Base-by-base conservation (phyloP, 2,797 vertebrate genomes). In the Brachymystax lenok region DNA sequence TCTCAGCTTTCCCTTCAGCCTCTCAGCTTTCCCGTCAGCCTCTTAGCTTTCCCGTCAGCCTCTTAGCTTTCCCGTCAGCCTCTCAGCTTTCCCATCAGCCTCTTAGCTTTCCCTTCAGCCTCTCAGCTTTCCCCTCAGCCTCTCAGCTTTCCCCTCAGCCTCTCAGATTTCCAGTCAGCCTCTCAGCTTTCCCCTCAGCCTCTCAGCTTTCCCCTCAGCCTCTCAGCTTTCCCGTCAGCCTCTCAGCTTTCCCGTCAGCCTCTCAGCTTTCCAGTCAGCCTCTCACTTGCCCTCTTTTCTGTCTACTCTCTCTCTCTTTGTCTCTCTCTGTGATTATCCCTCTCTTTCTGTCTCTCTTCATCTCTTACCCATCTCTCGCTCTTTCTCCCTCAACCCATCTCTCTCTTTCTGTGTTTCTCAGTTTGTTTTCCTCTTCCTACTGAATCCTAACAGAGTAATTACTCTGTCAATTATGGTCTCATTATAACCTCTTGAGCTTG, bases 401-500 rank as follows among this genome's bases (percentile, higher is more conserved):
- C n/a, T 3, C 54, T 19, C 17, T 56, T 56, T 40, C 8, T 40
- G 40, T 35, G 66, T 14, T 17, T 35, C 17, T 35, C 10, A 17
- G 16, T 46, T 51, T 71, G 12, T 27, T 71, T 40, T 27, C 74
- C 59, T n/a, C n/a, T 69, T 17, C 33, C 19, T 69, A 16, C n/a
- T 70, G 30, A 16, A 56, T 56, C 27, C 51, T 5, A 30, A 17
- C 16, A 54, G 17, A 27, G 6, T 4, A 1, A 52, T 8, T 3
- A 54, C 12, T 17, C 1, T 56, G 28, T 8, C 30, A 51, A 52
- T 24, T 10, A 71, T 76, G 21, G 68, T 19, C 61, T 51, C 33
- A 27, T 72, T 71, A 56, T 1, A 74, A 75, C 71, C 70, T 50
- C 21, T 30, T 14, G 35, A 30, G 74, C 74, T 59, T 61, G 10